Evolutionary conservation across 2,113 vertebrate genomes (phyloP).

Genomic region (Nestor notabilis): DNA sequence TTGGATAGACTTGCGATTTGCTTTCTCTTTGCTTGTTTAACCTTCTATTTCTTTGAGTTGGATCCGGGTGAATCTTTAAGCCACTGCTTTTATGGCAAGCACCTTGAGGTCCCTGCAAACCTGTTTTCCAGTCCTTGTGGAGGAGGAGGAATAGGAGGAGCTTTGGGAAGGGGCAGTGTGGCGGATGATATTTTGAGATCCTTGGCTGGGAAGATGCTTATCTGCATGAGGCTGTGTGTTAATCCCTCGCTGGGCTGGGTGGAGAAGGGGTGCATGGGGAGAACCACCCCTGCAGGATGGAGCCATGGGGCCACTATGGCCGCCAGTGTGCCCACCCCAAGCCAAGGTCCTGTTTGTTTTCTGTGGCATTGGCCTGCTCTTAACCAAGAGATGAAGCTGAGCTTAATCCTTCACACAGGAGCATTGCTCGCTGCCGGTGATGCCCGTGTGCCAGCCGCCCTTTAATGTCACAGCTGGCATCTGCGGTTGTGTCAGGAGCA

Average conservation of each 20-base stretch:
- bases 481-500: neutral
- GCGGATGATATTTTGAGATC: neutral
- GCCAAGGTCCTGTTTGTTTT: neutral
- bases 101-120: neutral
- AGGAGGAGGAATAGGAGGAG: neutral
- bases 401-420: neutral
- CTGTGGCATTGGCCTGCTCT: neutral
- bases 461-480: neutral
- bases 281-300: neutral
- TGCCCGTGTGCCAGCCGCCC: neutral
- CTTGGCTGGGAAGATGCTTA: neutral
- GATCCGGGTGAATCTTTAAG: neutral
- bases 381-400: neutral
- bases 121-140: neutral
- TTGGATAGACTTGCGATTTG: neutral
- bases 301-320: accelerated
- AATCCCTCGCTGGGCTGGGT: neutral
- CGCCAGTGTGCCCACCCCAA: accelerated
- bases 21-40: neutral
- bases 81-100: neutral
- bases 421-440: neutral
- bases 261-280: neutral
- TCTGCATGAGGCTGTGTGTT: neutral
- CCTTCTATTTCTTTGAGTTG: neutral
- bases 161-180: neutral